Base-by-base conservation (phyloP, 2,797 vertebrate genomes). In the Antennarius maculatus region DNA sequence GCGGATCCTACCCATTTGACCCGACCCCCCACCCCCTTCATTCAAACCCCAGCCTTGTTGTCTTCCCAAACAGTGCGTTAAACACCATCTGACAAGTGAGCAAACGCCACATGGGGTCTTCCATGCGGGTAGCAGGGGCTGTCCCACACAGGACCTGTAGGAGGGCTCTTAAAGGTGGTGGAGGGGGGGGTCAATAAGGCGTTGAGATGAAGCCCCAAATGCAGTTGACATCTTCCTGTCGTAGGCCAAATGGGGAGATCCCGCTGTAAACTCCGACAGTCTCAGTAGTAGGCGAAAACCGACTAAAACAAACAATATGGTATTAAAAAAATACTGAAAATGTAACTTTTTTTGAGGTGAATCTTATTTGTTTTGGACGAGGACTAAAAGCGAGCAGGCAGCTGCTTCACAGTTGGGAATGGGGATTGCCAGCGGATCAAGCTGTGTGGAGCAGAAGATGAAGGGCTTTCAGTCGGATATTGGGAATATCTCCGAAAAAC, bases 81-180 rank as follows among this genome's bases (percentile, higher is more conserved):
- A 84, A 88, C 66, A 55, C 70, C 76, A 66, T 74, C 63, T 70
- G 81, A 87, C 80, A 86, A 70, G 70, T 81, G 81, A 77, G 68
- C 71, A 86, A 90, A 86, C 86, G 76, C 18, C 34, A 17, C 9
- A 11, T 53, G 54, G 29, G 69, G 51, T 65, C 74, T 58, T 58
- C 59, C 49, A 34, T 6, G 29, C 3, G 5, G 11, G 51, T 64
- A 58, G 58, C 18, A 15, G 42, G 54, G 62, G 43, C 59, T 56
- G 54, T 31, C 76, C 56, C 71, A 72, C 49, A 69, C 65, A 52
- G 61, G 23, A 53, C 47, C 37, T 64, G 56, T 29, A 18, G 54
- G 60, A 56, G 29, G 67, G 31, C 7, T 8, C 31, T 54, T 48
- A 34, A 8, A 39, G 37, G 37, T 23, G 23, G 23, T 23, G 37